These are phyloP conservation scores for Dolichotis patagonum DNA, from an alignment of 2,113 vertebrate species.

Conservation along the genomic window DNA sequence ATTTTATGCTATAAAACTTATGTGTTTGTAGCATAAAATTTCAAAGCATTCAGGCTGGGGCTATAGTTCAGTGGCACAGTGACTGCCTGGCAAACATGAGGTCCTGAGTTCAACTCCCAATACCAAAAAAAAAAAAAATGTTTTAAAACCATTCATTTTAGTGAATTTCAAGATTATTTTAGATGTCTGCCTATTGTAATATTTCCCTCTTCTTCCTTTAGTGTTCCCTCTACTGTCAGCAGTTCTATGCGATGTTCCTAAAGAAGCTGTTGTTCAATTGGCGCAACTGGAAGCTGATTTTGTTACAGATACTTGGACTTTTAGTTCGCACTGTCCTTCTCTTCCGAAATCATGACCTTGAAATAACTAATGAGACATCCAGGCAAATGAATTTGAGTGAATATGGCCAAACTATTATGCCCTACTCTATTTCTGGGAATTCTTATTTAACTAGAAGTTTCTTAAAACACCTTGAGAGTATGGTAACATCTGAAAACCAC, in stretches of 20 bases:
- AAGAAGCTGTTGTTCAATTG: constrained; percentile 60
- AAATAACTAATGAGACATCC: rapidly evolving
- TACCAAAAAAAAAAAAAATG: too few relatives aligned
- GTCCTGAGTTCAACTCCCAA: too few relatives aligned
- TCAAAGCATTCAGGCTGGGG: not conserved
- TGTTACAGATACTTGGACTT: constrained; percentile 60
- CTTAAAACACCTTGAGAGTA: constrained; percentile 27
- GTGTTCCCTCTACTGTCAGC: constrained; percentile 81
- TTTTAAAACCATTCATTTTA: not conserved
- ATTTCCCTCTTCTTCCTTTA: constrained; percentile 73
- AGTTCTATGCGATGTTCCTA: constrained; percentile 67
- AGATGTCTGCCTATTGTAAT: not conserved
- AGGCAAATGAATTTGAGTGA: constrained; percentile 57
- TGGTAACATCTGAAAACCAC: constrained; percentile 41
- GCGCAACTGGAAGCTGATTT: constrained; percentile 54
- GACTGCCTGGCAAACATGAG: too few relatives aligned
- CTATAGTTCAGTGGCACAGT: too few relatives aligned
- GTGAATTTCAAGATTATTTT: not conserved
- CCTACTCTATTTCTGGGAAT: constrained; percentile 71
- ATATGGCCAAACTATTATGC: constrained; percentile 72
- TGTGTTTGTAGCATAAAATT: not conserved
- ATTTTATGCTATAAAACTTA: not conserved
- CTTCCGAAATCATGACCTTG: not conserved
- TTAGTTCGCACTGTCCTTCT: constrained; percentile 12
- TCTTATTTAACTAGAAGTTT: not conserved